Evolutionary conservation across 2,888 invertebrate species (phyloP).

Genomic region (Pachymerium ferrugineum): DNA sequence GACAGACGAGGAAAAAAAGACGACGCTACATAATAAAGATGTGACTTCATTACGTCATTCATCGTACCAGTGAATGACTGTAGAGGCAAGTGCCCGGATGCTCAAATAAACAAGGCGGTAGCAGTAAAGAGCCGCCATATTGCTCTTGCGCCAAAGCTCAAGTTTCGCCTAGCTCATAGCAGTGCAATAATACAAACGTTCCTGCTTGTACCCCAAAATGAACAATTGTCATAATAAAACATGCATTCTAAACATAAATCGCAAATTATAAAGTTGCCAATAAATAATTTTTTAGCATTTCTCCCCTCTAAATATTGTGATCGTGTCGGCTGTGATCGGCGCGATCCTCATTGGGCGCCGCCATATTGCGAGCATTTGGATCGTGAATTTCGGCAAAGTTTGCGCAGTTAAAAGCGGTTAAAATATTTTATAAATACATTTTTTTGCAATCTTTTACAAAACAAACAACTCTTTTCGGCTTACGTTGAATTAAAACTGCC

Average conservation of each 20-base stretch:
- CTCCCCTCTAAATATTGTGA: neutral
- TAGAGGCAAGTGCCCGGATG: constrained; percentile 23
- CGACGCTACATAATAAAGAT: constrained; percentile 68
- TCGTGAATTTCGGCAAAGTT: neutral
- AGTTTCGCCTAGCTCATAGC: no score
- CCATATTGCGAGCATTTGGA: constrained; percentile 40
- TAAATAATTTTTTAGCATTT: neutral
- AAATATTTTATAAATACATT: neutral
- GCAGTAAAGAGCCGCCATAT: constrained; percentile 28
- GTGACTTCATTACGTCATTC: neutral
- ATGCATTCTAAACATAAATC: no score
- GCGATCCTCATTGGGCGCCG: constrained; percentile 38
- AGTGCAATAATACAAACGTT: neutral
- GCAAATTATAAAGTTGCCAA: neutral
- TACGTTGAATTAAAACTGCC: neutral
- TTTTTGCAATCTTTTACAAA: neutral
- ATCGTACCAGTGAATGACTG: neutral
- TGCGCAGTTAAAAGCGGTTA: neutral
- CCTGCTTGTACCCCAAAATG: neutral
- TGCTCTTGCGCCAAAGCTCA: neutral
- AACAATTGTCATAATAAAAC: no score
- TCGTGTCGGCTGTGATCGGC: neutral
- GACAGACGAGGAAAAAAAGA: constrained; percentile 90
- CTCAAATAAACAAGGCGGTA: neutral
- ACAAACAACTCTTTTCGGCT: neutral